Conservation (phyloP, 2,888 invertebrate genomes). For the Tetramorium bicarinatum region DNA sequence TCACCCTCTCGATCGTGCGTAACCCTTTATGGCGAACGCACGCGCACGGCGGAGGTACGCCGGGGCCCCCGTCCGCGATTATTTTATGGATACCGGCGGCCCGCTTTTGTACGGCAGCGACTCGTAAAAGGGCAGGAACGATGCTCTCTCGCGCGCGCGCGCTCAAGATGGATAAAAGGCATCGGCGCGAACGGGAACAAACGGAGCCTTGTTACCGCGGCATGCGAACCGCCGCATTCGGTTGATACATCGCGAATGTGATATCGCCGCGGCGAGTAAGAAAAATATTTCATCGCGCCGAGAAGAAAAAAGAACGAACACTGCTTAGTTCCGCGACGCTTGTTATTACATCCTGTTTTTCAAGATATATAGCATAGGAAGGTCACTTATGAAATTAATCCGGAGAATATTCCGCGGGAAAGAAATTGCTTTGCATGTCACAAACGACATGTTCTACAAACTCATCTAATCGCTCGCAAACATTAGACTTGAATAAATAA, state of each 20-base stretch:
- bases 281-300: slow-evolving; percentile 38
- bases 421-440: slow-evolving; percentile 51
- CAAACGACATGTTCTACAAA: slow-evolving; percentile 40
- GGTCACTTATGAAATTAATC: slow-evolving; percentile 49
- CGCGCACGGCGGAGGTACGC: slow-evolving; percentile 57
- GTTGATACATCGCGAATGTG: background rate
- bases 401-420: slow-evolving; percentile 21
- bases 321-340: slow-evolving; percentile 2
- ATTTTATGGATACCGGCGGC: slow-evolving; percentile 56
- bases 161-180: background rate
- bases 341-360: slow-evolving; percentile 49
- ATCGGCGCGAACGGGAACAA: slow-evolving; percentile 18
- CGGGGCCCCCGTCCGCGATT: slow-evolving; percentile 53
- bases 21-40: slow-evolving; percentile 66
- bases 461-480: slow-evolving; percentile 39
- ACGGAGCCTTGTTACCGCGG: slow-evolving; percentile 30
- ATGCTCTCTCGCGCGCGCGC: background rate
- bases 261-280: slow-evolving; percentile 14
- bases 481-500: slow-evolving; percentile 34
- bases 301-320: background rate
- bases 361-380: slow-evolving; percentile 15
- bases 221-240: background rate
- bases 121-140: slow-evolving; percentile 42
- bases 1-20: slow-evolving; percentile 57
- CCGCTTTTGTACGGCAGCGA: slow-evolving; percentile 27